phyloP scores from a whole-genome alignment of 2,888 invertebrate species.

The Ochlodes sylvanus region DNA sequence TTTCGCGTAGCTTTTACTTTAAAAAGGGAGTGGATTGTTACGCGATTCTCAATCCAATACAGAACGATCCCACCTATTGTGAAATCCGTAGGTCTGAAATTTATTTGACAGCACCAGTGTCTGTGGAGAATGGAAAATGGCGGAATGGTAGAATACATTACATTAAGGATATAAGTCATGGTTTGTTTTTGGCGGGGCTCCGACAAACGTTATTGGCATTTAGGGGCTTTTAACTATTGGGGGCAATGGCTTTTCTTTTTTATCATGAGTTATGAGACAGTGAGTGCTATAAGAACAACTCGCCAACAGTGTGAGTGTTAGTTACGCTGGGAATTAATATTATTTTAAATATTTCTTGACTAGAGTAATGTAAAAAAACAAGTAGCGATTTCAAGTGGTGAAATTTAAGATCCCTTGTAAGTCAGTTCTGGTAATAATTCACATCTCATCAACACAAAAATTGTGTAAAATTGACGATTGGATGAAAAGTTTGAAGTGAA shows the following conservation, averaged over 20 bases:
- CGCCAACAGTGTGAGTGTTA: slow-evolving; percentile 70
- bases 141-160: slow-evolving; percentile 79
- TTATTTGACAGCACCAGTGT: slow-evolving; percentile 83
- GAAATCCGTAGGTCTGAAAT: slow-evolving; percentile 81
- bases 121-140: slow-evolving; percentile 85
- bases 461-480: neutral
- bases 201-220: slow-evolving; percentile 84
- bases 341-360: slow-evolving; percentile 60
- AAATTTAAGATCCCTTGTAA: neutral
- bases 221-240: slow-evolving; percentile 79
- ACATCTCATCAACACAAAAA: neutral
- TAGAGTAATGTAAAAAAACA: slow-evolving; percentile 40
- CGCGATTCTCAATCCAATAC: slow-evolving; percentile 71
- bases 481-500: neutral
- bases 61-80: slow-evolving; percentile 78
- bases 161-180: slow-evolving; percentile 82
- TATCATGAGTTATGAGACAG: slow-evolving; percentile 70
- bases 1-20: slow-evolving; percentile 60
- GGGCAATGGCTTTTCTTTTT: slow-evolving; percentile 68
- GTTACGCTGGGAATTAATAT: slow-evolving; percentile 75
- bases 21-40: slow-evolving; percentile 58
- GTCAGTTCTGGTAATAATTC: neutral
- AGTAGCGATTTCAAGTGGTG: slow-evolving; percentile 16
- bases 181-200: slow-evolving; percentile 84
- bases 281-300: slow-evolving; percentile 62